A percentile compares a stretch with the other conserved stretches of the same genome.
These are phyloP conservation scores for Myocastor coypus DNA, from an alignment of 2,113 vertebrate genomes.

Conservation along the genomic window DNA sequence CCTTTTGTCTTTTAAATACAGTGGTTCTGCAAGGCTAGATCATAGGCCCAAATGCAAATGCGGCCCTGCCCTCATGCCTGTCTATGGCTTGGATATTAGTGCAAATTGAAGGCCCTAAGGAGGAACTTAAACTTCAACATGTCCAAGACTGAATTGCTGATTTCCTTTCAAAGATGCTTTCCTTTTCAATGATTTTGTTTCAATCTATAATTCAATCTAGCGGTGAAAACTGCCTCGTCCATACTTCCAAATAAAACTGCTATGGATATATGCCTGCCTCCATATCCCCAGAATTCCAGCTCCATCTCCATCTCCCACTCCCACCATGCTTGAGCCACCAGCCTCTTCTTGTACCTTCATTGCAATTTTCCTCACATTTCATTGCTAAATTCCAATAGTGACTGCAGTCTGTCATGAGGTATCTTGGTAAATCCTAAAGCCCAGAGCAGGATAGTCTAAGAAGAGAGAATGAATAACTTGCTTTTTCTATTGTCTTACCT, in stretches of 20 bases:
- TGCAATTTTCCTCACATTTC: not conserved
- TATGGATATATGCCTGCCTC: constrained; percentile 8
- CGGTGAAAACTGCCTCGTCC: not conserved
- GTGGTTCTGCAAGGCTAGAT: not conserved
- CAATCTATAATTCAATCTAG: not conserved
- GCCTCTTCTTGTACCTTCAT: not conserved
- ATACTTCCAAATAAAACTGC: constrained; percentile 14
- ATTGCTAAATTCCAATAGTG: not conserved
- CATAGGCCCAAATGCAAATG: not conserved
- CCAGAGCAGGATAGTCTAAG: constrained; percentile 24
- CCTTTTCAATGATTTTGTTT: not conserved
- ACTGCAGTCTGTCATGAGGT: not conserved
- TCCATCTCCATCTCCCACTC: not conserved
- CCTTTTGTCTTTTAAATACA: not conserved
- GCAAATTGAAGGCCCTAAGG: not conserved
- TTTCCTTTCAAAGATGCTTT: not conserved
- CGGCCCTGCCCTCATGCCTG: not conserved
- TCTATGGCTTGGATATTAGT: not conserved
- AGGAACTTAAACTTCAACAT: constrained; percentile 9
- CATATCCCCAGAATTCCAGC: not conserved
- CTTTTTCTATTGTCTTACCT: not conserved
- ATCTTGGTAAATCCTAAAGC: not conserved
- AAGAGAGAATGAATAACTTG: not conserved
- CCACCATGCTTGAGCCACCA: not conserved
- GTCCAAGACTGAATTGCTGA: not conserved